phyloP scores from a whole-genome alignment of 2,113 vertebrate species.

The Ictalurus punctatus region DNA sequence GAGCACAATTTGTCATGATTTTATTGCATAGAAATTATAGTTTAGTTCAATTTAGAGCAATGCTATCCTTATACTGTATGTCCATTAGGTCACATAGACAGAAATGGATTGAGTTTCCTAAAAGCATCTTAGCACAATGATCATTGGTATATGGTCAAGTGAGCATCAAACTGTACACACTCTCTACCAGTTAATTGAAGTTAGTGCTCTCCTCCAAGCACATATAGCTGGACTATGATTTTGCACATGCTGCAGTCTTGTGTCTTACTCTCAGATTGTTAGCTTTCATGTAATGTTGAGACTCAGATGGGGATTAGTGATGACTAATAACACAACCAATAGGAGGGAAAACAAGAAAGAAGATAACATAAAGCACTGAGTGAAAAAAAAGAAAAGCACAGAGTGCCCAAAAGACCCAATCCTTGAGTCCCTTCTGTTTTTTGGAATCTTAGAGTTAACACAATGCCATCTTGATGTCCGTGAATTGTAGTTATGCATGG shows the following conservation, averaged over 20 bases:
- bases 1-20: background rate
- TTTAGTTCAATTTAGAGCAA: background rate
- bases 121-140: background rate
- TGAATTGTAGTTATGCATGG: slow-evolving; percentile 76
- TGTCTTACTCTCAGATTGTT: background rate
- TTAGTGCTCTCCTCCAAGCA: slow-evolving; percentile 6
- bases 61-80: background rate
- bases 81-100: background rate
- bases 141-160: background rate
- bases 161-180: background rate
- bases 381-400: slow-evolving; percentile 55
- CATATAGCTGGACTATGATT: slow-evolving; percentile 2
- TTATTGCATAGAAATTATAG: background rate
- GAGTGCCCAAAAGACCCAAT: slow-evolving; percentile 51
- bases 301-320: background rate
- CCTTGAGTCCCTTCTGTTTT: slow-evolving; percentile 54
- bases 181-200: background rate
- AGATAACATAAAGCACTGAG: slow-evolving; percentile 11
- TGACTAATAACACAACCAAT: background rate
- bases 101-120: background rate
- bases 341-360: background rate
- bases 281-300: background rate
- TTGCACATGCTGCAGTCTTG: background rate
- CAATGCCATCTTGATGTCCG: slow-evolving; percentile 68
- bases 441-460: slow-evolving; percentile 56